Percentiles rank a stretch among this genome's conserved stretches.
Evolutionary conservation across 2,797 vertebrate genomes (phyloP).

Genomic region (Percopsis omiscomaycus): DNA sequence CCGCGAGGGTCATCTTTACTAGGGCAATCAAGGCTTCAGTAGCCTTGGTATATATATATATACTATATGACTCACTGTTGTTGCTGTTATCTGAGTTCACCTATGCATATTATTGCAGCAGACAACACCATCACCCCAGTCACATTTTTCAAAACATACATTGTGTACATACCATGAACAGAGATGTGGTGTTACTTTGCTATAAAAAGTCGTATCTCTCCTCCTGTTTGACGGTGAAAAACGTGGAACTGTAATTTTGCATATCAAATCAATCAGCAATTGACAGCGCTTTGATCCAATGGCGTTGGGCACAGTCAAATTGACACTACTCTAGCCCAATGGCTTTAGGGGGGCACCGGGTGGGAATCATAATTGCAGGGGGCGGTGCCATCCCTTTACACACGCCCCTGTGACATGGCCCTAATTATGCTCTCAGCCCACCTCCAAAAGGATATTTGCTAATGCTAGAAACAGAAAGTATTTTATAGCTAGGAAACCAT

Average conservation of each 20-base stretch:
- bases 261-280: neutral
- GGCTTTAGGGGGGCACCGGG: neutral
- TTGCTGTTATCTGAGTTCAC: neutral
- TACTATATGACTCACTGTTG: neutral
- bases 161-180: no score
- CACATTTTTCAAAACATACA: no score
- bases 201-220: neutral
- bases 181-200: no score
- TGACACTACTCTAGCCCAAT: conserved; percentile 11
- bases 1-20: neutral
- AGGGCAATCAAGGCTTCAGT: neutral
- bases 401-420: no score
- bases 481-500: no score
- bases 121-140: neutral
- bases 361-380: neutral
- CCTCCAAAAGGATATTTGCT: no score
- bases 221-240: neutral
- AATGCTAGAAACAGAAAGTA: no score
- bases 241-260: neutral
- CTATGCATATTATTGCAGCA: conserved; percentile 1
- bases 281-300: conserved; percentile 14
- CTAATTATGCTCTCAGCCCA: no score
- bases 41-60: neutral
- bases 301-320: conserved; percentile 5
- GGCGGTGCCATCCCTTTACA: neutral